Evolutionary conservation across 2,797 vertebrate species (phyloP), one percentile per base, ranked within the genome.

Genomic region (Manis javanica): DNA sequence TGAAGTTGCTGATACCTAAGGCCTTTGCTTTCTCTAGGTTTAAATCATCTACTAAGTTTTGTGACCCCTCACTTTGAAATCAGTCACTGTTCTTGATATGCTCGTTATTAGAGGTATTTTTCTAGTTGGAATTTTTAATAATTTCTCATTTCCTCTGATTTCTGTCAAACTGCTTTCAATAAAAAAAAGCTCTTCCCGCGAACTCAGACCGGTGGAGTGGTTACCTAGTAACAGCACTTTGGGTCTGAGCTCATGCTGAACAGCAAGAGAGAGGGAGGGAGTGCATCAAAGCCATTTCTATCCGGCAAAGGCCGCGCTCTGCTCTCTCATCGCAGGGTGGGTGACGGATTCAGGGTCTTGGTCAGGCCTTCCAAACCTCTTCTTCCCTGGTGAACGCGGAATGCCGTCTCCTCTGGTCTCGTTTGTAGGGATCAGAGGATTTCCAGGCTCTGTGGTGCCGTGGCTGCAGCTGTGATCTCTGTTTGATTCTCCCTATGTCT

Each of bases 141-240:
- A 90, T 34, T 94, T 95, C 69, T 95, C 68, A 61, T 97, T 97
- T 96, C 66, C 77, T 55, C 77, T 94, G 84, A 92, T 87, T 92
- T 97, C 81, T 94, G 66, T 95, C 84, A 97, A 96, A 95, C 97
- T 93, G 81, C 81, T 91, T 95, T 75, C 75, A 77, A 24, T 57
- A 87, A 61, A n/a, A 83, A 24, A 23, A 64, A 23, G 37, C 83
- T 93, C 71, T 81, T 72, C 53, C 75, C 10, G 10, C 92, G 96
- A 97, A 96, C 72, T 79, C 75, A 95, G 51, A 69, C 86, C 71
- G 10, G 0, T 68, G 31, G 23, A 86, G 8, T 88, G 95, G 95
- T 97, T 97, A 95, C 95, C 95, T 97, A 97, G 97, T 97, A 98
- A 97, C 96, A 94, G 96, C 88, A 75, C n/a, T 96, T 86, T 90